Base-by-base conservation (phyloP, 2,797 vertebrate species). In the Anisognathus igniventris region DNA sequence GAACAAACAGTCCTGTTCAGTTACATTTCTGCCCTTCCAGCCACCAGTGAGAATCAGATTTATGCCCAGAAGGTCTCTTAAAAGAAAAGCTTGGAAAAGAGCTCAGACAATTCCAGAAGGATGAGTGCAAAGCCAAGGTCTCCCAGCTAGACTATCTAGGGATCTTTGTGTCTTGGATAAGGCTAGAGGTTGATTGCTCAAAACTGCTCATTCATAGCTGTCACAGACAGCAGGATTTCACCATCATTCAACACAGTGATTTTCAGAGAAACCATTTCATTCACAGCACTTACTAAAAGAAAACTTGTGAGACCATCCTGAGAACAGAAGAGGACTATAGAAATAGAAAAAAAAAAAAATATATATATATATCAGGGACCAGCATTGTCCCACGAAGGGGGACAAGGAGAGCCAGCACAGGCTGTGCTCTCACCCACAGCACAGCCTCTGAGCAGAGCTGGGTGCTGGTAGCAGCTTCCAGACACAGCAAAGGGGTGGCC, bases 81-180 rank as follows among this genome's bases (percentile, higher is more conserved):
- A 86, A 75, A 47, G 3, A 64, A 40, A 47, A 39, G 25, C 16
- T 30, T 72, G 65, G 31, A 58, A 33, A 65, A 76, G 17, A 81
- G 31, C 27, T 83, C 62, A 51, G 40, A 18, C 9, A 24, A 18
- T 22, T 24, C n/a, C 61, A 83, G 33, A 42, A 83, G 44, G 25
- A 66, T 27, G 12, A 76, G 2, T 40, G 33, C 1, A 4, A 81
- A 75, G 27, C 31, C 48, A 58, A 24, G 19, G 10, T 21, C 25
- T 51, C 81, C 35, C 37, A 76, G 1, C 4, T 27, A 16, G 20
- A 65, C 27, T 23, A 0, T 9, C 44, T 22, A 4, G 1, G 3
- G 28, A 44, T 35, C 28, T 68, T 13, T 9, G 8, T 40, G 27
- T 17, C 54, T 48, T 53, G 40, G 21, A 42, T 21, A 81, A 58